These are phyloP conservation scores for Ectobius pallidus DNA, from an alignment of 2,888 invertebrate genomes.

Conservation along the genomic window DNA sequence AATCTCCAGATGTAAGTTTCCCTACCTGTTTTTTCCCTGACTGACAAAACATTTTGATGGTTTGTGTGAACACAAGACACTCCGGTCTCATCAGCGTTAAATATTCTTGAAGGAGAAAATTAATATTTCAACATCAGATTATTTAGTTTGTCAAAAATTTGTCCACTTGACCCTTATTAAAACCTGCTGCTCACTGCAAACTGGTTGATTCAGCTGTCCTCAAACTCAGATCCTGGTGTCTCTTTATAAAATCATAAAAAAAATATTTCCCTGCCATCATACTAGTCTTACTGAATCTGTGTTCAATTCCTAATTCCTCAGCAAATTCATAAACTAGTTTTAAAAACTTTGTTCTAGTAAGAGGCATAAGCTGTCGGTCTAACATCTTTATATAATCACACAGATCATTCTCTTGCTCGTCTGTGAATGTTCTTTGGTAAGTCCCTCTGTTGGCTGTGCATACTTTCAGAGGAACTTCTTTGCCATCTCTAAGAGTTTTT, in stretches of 20 bases:
- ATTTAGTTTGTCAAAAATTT: too few relatives aligned
- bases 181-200: background rate
- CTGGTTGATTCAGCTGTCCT: background rate
- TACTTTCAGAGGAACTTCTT: too few relatives aligned
- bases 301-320: background rate
- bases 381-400: too few relatives aligned
- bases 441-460: too few relatives aligned
- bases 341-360: background rate
- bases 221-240: background rate
- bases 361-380: background rate
- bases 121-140: background rate
- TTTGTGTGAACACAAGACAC: background rate
- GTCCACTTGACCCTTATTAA: background rate
- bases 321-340: slow-evolving; percentile 3
- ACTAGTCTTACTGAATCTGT: background rate
- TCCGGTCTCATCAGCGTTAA: background rate
- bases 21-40: slow-evolving; percentile 39
- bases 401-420: too few relatives aligned
- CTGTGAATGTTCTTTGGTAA: too few relatives aligned
- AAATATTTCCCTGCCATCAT: background rate
- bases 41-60: background rate
- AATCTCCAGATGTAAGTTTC: too few relatives aligned
- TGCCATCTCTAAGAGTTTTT: too few relatives aligned
- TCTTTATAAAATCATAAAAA: background rate
- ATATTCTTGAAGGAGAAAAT: background rate